Conservation (phyloP, 92 coral and sea anemone species). For the Zoanthus sansibaricus region DNA sequence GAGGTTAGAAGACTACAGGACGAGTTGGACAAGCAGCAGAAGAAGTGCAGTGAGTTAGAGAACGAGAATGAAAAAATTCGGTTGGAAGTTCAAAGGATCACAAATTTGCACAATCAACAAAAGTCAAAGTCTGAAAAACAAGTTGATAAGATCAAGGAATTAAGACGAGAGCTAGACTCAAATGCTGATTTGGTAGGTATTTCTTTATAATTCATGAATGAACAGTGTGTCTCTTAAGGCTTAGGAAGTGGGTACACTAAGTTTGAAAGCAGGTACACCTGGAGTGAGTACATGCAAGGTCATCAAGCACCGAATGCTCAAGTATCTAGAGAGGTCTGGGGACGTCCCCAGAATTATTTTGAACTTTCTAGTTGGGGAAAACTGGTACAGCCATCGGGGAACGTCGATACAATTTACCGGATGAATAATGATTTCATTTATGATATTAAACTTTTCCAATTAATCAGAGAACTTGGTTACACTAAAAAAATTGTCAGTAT, state of each 20-base stretch:
- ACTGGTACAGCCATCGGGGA: no score
- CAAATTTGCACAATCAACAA: constrained; percentile 69
- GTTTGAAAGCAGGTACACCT: no score
- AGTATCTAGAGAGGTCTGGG: no score
- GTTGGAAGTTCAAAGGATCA: constrained; percentile 70
- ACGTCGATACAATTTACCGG: no score
- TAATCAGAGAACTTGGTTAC: background rate
- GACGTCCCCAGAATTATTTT: no score
- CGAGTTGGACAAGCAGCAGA: constrained; percentile 79
- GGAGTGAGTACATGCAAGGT: no score
- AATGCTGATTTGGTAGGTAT: constrained; percentile 83
- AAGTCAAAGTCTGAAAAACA: constrained; percentile 72
- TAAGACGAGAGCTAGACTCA: constrained; percentile 83
- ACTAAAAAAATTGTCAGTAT: background rate
- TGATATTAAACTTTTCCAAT: background rate
- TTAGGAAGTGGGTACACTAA: no score
- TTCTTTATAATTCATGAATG: background rate
- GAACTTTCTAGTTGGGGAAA: no score
- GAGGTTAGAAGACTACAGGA: constrained; percentile 85
- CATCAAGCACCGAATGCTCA: no score
- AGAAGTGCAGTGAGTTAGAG: constrained; percentile 64
- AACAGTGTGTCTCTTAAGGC: no score
- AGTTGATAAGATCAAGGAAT: constrained; percentile 74
- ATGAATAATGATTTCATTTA: background rate
- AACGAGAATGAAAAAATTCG: constrained; percentile 73